Conservation (phyloP, 2,888 invertebrate species). For the Liodrosophila aerea region DNA sequence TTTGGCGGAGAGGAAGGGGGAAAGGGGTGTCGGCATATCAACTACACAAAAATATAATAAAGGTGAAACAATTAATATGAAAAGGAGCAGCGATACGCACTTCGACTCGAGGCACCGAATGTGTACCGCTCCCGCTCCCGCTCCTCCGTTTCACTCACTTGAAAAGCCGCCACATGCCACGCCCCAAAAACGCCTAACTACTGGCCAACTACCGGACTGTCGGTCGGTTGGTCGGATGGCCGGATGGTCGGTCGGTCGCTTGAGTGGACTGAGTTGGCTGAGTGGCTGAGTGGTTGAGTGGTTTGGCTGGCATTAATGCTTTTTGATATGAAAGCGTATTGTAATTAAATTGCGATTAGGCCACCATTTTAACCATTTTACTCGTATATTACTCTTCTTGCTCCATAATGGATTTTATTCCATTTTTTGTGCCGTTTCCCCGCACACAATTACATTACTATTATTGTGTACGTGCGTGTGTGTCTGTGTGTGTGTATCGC, state of each 20-base stretch:
- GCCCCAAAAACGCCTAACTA: constrained; percentile 31
- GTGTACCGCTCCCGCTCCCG: constrained; percentile 9
- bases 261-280: constrained; percentile 35
- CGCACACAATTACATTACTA: constrained; percentile 67
- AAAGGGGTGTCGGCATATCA: constrained; percentile 45
- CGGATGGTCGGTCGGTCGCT: constrained; percentile 27
- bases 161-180: constrained; percentile 38
- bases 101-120: constrained; percentile 28
- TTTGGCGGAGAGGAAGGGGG: constrained; percentile 23
- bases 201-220: constrained; percentile 29
- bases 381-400: constrained; percentile 65
- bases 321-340: constrained; percentile 79
- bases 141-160: too few relatives aligned
- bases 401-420: constrained; percentile 74
- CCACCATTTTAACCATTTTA: constrained; percentile 81
- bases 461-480: constrained; percentile 28
- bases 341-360: constrained; percentile 83
- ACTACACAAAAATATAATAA: constrained; percentile 65
- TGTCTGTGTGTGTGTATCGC: constrained; percentile 25
- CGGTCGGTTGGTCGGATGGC: constrained; percentile 21
- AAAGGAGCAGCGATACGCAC: constrained; percentile 62
- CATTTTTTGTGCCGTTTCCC: constrained; percentile 55
- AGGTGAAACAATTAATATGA: constrained; percentile 73
- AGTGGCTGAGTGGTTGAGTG: constrained; percentile 24
- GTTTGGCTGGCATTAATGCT: constrained; percentile 69